Conservation (phyloP, 2,888 invertebrate species). For the Siphlonurus alternatus region DNA sequence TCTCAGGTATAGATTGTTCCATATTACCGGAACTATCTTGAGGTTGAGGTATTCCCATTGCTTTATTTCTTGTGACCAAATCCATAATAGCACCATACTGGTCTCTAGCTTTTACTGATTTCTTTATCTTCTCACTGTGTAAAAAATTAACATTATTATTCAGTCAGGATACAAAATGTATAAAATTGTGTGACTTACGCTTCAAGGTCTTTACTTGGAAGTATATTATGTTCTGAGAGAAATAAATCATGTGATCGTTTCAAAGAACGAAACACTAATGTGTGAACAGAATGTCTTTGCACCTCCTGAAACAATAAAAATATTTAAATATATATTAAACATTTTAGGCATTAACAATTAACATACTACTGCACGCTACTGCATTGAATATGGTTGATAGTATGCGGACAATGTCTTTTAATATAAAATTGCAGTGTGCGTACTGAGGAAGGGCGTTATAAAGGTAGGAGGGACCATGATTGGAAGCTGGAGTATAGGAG, state of each 20-base stretch:
- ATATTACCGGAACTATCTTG: constrained; percentile 15
- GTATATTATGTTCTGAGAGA: constrained; percentile 67
- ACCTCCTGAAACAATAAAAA: constrained; percentile 43
- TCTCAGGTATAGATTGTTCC: not conserved
- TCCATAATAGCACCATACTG: constrained; percentile 74
- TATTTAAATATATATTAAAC: too few species aligned
- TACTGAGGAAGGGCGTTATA: too few species aligned
- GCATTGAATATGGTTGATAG: too few species aligned
- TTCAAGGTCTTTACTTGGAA: constrained; percentile 69
- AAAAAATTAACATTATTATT: too few species aligned
- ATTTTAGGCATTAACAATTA: too few species aligned
- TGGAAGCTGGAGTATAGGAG: too few species aligned
- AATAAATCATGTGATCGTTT: constrained; percentile 98
- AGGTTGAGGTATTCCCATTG: constrained; percentile 32
- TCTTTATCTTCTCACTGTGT: constrained; percentile 53
- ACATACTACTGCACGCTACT: too few species aligned
- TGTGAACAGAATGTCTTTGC: constrained; percentile 92
- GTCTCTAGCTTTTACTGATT: constrained; percentile 60
- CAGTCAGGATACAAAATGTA: not conserved
- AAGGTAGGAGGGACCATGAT: too few species aligned
- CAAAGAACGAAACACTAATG: constrained; percentile 86
- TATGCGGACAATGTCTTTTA: too few species aligned
- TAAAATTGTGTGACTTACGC: constrained; percentile 41
- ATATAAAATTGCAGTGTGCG: too few species aligned
- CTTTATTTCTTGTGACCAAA: constrained; percentile 48